Evolutionary conservation across 64 coral and sea anemone genomes (phyloP), one percentile per base, ranked within the genome.

Genomic region (Montipora cactus): DNA sequence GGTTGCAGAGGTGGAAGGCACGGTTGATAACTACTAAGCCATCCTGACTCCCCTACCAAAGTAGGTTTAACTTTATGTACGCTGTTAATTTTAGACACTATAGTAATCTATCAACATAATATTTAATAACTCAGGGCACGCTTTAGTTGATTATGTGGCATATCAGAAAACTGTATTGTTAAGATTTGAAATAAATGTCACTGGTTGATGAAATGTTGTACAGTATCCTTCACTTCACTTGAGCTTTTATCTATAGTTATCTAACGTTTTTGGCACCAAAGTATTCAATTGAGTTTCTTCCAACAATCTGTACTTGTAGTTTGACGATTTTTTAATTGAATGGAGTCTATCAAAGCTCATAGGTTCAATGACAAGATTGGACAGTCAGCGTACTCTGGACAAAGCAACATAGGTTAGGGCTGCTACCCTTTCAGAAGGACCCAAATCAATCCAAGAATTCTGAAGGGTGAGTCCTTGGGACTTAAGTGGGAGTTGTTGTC

Each of bases 381-480:
- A 13, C 12, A 62, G 16, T 44, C 25, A 44, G 1, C 8, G 21
- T 21, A 62, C 79, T 62, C 13, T 81, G 21, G 77, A 55, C 18
- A 79, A 8, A 0, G 49, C 77, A 8, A 79, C 47, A 21, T 81
- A 81, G 14, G 53, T 11, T 1, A 59, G 79, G 4, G 20, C 79
- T 81, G 79, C 79, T 7, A 81, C 79, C 0, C 13, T 81, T 59
- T 81, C 55, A 21, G 79, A 61, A 59, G 79, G 51, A 0, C 52
- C 79, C 14, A 81, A 81, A 10, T 81, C 79, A 11, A 81, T n/a
- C 19, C 19, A 28, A 3, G 3, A 81, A 3, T 68, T 71, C 20
- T 90, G 46, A n/a, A 80, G 89, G 53, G 89, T 80, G 13, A 90
- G 25, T 23, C 79, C 89, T 25, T 83, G 51, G 12, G 89, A 91